These are phyloP conservation scores for Myotis planiceps DNA, from an alignment of 2,797 vertebrate species.

Conservation along the genomic window DNA sequence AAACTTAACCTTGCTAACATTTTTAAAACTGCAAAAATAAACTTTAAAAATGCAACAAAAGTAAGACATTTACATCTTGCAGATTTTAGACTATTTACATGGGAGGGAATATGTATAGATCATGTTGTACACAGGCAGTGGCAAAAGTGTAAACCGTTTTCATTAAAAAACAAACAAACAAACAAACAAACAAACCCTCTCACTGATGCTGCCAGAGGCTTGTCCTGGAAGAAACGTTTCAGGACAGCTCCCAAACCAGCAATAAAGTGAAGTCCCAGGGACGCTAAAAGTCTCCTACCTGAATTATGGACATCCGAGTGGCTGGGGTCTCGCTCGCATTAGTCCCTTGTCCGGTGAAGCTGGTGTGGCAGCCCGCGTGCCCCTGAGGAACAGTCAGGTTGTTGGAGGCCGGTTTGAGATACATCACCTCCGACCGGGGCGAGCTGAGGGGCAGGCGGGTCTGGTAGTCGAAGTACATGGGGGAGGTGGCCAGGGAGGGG, in stretches of 20 bases:
- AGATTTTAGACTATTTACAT: constrained; percentile 24
- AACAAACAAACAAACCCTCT: neutral
- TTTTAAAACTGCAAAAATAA: constrained; percentile 62
- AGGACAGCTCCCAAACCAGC: constrained; percentile 72
- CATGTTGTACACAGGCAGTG: neutral
- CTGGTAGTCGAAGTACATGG: constrained; percentile 99
- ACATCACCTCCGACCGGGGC: constrained; percentile 99
- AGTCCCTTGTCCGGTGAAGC: constrained; percentile 98
- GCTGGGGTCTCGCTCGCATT: constrained; percentile 96
- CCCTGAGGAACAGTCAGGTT: constrained; percentile 99
- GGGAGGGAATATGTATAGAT: neutral
- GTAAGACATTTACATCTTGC: constrained; percentile 17
- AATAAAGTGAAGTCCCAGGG: constrained; percentile 78
- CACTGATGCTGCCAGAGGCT: constrained; percentile 61
- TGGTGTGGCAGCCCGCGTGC: constrained; percentile 98
- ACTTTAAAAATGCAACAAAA: constrained; percentile 37
- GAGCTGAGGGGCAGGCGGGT: constrained; percentile 99
- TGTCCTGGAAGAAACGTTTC: constrained; percentile 46
- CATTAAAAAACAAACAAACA: neutral
- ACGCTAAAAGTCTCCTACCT: constrained; percentile 94
- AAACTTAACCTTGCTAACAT: neutral
- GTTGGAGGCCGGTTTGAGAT: constrained; percentile 98
- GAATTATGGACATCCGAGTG: constrained; percentile 99
- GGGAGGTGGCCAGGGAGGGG: constrained; percentile 98
- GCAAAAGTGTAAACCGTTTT: constrained; percentile 18